A percentile compares a stretch with the other conserved stretches of the same genome.
Conservation (phyloP, 2,113 vertebrate species). For the Andinoacara biseriatus region DNA sequence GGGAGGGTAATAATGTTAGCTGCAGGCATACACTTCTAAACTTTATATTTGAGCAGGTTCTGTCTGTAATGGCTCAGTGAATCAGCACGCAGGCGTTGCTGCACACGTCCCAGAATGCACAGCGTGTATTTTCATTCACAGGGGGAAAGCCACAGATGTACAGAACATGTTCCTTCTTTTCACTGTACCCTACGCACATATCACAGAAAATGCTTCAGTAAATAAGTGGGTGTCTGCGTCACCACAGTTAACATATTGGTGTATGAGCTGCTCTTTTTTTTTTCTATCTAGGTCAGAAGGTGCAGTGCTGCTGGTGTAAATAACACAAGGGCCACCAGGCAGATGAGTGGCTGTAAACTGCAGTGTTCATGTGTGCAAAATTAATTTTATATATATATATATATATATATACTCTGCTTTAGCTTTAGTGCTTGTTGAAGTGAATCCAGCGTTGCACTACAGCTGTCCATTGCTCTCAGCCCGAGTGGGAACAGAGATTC, state of each 20-base stretch:
- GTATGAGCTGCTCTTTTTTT: slow-evolving; percentile 27
- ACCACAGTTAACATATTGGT: slow-evolving; percentile 10
- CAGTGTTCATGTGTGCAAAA: not conserved
- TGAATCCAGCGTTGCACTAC: not conserved
- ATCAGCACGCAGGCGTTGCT: not conserved
- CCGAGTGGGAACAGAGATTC: not conserved
- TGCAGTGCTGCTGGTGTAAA: slow-evolving; percentile 43
- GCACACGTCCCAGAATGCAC: slow-evolving; percentile 1
- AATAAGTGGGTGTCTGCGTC: slow-evolving; percentile 8
- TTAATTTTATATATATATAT: no score
- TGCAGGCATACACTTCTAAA: not conserved
- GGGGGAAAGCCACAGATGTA: slow-evolving; percentile 19
- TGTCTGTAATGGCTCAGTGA: slow-evolving; percentile 4
- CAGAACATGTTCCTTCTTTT: slow-evolving; percentile 5
- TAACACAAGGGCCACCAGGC: slow-evolving; percentile 34
- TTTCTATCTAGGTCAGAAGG: slow-evolving; percentile 59
- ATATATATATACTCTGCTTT: not conserved
- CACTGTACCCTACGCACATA: not conserved
- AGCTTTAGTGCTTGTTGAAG: not conserved
- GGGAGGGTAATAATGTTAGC: not conserved
- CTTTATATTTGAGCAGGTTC: slow-evolving; percentile 11
- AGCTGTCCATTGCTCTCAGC: not conserved
- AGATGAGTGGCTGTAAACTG: slow-evolving; percentile 16
- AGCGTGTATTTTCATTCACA: slow-evolving; percentile 32
- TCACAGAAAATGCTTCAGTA: not conserved